Evolutionary conservation across 2,888 invertebrate genomes (phyloP).

Genomic region (Fragum sueziense): DNA sequence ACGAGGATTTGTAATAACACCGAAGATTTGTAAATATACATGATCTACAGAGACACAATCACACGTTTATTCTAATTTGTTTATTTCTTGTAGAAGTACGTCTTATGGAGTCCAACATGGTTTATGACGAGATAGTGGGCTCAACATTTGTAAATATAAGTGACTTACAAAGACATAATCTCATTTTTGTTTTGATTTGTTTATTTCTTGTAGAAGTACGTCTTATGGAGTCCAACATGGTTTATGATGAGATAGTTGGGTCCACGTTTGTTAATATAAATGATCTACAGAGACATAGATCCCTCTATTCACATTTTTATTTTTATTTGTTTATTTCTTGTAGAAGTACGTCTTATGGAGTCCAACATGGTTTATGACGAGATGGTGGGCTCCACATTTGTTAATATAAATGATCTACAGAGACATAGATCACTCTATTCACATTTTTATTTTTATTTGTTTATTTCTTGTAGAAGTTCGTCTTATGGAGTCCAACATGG

Average conservation of each 20-base stretch:
- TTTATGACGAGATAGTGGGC: slow-evolving; percentile 79
- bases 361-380: too few species aligned
- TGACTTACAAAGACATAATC: slow-evolving; percentile 66
- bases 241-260: slow-evolving; percentile 79
- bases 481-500: slow-evolving; percentile 82
- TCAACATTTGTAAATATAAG: slow-evolving; percentile 64
- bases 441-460: too few species aligned
- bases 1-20: too few species aligned
- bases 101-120: slow-evolving; percentile 82
- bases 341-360: too few species aligned
- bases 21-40: slow-evolving; percentile 63
- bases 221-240: slow-evolving; percentile 82
- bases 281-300: slow-evolving; percentile 66
- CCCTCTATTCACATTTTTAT: too few species aligned
- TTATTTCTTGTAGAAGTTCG: slow-evolving; percentile 78
- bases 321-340: too few species aligned
- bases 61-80: too few species aligned
- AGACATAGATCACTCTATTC: too few species aligned
- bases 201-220: slow-evolving; percentile 76
- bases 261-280: slow-evolving; percentile 64
- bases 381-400: slow-evolving; percentile 73
- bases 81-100: slow-evolving; percentile 76
- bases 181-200: too few species aligned
- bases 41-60: slow-evolving; percentile 67
- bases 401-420: slow-evolving; percentile 66